A percentile compares a stretch with the other conserved stretches of the same genome.
Evolutionary conservation across 2,113 vertebrate genomes (phyloP).

Genomic region (Pristiophorus japonicus): DNA sequence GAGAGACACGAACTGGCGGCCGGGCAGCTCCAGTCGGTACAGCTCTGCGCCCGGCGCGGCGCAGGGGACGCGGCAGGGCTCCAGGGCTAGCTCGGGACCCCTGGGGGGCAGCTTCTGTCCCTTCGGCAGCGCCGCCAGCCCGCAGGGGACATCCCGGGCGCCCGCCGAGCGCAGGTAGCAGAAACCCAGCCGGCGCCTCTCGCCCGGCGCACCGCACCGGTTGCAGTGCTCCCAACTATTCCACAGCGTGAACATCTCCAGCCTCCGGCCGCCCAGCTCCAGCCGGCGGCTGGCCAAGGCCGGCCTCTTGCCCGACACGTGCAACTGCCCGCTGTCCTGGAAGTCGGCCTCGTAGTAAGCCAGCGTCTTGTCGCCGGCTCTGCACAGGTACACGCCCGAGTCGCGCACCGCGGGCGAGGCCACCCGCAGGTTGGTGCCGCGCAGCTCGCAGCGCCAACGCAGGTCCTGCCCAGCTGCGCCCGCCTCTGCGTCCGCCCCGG

Average conservation of each 20-base stretch:
- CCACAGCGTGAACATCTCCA: conserved; percentile 48
- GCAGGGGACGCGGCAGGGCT: conserved; percentile 43
- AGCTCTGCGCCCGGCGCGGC: no score
- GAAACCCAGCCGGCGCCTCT: conserved; percentile 48
- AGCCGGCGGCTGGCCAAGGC: conserved; percentile 40
- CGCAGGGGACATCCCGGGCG: conserved; percentile 41
- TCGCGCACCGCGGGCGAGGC: conserved; percentile 42
- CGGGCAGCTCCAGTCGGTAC: background rate
- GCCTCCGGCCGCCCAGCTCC: background rate
- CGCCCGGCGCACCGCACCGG: conserved; percentile 31
- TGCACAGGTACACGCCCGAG: conserved; percentile 46
- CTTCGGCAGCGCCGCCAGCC: conserved; percentile 37
- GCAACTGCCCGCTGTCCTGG: conserved; percentile 43
- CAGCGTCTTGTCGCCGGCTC: background rate
- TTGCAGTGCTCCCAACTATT: conserved; percentile 50
- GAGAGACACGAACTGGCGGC: background rate
- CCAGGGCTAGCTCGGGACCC: conserved; percentile 45
- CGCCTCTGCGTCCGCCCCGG: accelerated
- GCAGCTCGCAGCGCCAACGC: conserved; percentile 12
- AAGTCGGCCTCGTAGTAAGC: conserved; percentile 49
- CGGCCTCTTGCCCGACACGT: conserved; percentile 41
- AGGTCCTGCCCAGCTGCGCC: background rate
- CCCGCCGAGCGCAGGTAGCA: conserved; percentile 45
- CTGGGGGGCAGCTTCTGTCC: background rate
- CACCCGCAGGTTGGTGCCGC: conserved; percentile 43